Evolutionary conservation across 2,888 invertebrate species (phyloP).

Genomic region (Cryptus viduatorius): DNA sequence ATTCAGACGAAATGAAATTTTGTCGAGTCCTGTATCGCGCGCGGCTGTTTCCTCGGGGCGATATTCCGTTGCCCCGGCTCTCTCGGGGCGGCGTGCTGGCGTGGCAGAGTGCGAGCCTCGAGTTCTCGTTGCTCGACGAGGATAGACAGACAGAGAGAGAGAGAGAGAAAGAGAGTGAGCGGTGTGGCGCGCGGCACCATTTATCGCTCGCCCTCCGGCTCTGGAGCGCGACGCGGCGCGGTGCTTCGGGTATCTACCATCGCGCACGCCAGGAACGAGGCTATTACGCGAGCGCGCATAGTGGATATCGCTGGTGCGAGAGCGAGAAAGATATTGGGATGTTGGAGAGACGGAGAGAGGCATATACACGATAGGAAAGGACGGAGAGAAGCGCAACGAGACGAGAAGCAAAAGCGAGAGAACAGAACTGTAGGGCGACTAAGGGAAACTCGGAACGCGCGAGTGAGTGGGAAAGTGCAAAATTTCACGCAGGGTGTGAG

Average conservation of each 20-base stretch:
- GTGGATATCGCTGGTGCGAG: conserved; percentile 71
- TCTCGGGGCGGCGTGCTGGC: conserved; percentile 51
- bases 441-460: conserved; percentile 62
- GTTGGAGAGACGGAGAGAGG: conserved; percentile 19
- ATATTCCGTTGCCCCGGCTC: conserved; percentile 43
- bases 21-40: conserved; percentile 58
- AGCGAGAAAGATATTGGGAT: conserved; percentile 67
- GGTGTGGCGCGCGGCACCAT: conserved; percentile 75
- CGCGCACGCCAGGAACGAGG: conserved; percentile 78
- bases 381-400: conserved; percentile 30
- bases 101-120: conserved; percentile 38
- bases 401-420: conserved; percentile 47
- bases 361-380: conserved; percentile 14
- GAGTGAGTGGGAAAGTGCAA: conserved; percentile 41
- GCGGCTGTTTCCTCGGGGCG: conserved; percentile 42
- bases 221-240: conserved; percentile 68
- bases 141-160: conserved; percentile 30
- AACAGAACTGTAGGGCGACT: conserved; percentile 43
- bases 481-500: conserved; percentile 30
- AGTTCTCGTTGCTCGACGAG: conserved; percentile 37
- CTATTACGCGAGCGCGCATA: conserved; percentile 80
- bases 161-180: conserved; percentile 18
- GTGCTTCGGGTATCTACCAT: conserved; percentile 77
- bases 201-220: conserved; percentile 78
- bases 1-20: conserved; percentile 34